Base-by-base conservation (phyloP, 2,113 vertebrate species). In the Odocoileus virginianus region DNA sequence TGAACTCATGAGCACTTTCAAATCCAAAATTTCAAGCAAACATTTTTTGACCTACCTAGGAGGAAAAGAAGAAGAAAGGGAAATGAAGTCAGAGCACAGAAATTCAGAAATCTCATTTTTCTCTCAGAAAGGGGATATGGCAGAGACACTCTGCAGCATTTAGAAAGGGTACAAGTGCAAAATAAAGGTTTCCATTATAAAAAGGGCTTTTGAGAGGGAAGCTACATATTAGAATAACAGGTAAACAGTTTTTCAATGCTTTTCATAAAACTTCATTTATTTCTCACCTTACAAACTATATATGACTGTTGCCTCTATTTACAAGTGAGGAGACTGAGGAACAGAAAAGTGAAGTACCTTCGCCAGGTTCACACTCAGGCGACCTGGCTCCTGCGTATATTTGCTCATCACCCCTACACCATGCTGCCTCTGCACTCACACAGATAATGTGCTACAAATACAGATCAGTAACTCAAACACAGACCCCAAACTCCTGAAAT, bases 211-310 rank as follows among this genome's bases (percentile, higher is more conserved):
- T 64, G 12, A 71, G 43, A 28, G 36, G 57, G 28, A 78, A 30
- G 28, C 45, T 25, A 58, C 5, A 15, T 30, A 78, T 40, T n/a
- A 27, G 8, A 60, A 64, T 60, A 85, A 50, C 5, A 76, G 28
- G n/a, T 15, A 40, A 83, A 71, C 2, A 57, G 3, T 19, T 14
- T 79, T 55, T 40, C 21, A 21, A 16, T 19, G n/a, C 4, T 87
- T 95, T 79, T 61, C 50, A 76, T 40, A 83, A 78, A 64, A 92
- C 30, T 25, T 67, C n/a, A 78, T 47, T 96, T 40, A 40, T 74
- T 76, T 14, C 50, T 89, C 74, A 85, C 2, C 50, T 30, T 54
- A 2, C 40, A 23, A 85, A 54, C 30, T 47, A 33, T 5, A 54
- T 8, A 4, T 9, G 12, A 58, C 47, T 55, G 64, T 30, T 54